These are phyloP conservation scores for Potamilus streckersoni DNA, from an alignment of 1,140 invertebrate species.

Conservation along the genomic window DNA sequence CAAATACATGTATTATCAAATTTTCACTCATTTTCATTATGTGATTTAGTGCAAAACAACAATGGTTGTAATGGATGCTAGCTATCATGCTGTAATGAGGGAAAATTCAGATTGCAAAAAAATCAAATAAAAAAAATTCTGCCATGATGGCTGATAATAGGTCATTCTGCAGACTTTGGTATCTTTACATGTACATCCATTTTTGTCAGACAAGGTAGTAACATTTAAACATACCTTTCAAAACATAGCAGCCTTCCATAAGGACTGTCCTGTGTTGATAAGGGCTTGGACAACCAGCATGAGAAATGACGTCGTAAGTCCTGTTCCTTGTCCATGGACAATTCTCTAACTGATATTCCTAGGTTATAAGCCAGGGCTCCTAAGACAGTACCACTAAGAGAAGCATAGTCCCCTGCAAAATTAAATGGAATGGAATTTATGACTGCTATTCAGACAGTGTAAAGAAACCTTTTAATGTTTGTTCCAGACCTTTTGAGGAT, in stretches of 20 bases:
- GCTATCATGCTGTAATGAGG: too few relatives aligned
- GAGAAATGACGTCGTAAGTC: slow-evolving; percentile 58
- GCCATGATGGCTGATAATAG: background rate
- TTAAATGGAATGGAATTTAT: background rate
- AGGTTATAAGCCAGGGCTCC: slow-evolving; percentile 54
- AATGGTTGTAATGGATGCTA: too few relatives aligned
- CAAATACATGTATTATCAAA: too few relatives aligned
- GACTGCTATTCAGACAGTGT: too few relatives aligned
- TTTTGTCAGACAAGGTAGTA: background rate
- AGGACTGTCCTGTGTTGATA: slow-evolving; percentile 41
- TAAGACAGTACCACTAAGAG: slow-evolving; percentile 48
- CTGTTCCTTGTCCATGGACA: slow-evolving; percentile 54
- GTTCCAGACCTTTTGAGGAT: too few relatives aligned
- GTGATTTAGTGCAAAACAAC: too few relatives aligned
- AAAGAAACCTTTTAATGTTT: too few relatives aligned
- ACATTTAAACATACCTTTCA: slow-evolving; percentile 46
- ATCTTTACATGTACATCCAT: background rate
- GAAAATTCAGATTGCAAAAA: too few relatives aligned
- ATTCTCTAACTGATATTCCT: slow-evolving; percentile 38
- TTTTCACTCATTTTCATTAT: too few relatives aligned
- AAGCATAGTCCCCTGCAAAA: slow-evolving; percentile 56
- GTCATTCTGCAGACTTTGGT: background rate
- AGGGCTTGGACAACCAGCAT: slow-evolving; percentile 62
- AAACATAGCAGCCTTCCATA: slow-evolving; percentile 56
- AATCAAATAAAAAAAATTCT: too few relatives aligned